A percentile compares a stretch with the other conserved stretches of the same genome.
Evolutionary conservation across 2,888 invertebrate genomes (phyloP).

Genomic region (Oligia strigilis): DNA sequence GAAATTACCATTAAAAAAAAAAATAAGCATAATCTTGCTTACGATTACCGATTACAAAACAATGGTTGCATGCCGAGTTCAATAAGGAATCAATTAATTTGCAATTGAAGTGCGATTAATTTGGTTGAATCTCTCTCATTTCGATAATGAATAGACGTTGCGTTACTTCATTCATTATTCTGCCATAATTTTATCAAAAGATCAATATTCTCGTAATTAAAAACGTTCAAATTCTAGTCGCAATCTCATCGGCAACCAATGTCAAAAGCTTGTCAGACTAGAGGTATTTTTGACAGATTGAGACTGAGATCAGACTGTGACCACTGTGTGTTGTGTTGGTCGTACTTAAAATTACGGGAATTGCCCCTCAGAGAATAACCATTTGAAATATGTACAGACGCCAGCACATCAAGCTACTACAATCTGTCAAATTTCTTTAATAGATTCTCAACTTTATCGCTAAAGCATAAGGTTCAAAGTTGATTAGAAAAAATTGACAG

Average conservation of each 20-base stretch:
- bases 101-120: slow-evolving; percentile 16
- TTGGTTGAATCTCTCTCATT: slow-evolving; percentile 22
- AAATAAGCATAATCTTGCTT: slow-evolving; percentile 19
- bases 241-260: neutral
- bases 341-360: too few species aligned
- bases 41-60: slow-evolving; percentile 19
- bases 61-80: slow-evolving; percentile 23
- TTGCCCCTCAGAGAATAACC: neutral
- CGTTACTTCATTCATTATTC: neutral
- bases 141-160: neutral
- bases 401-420: too few species aligned
- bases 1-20: neutral
- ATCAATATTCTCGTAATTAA: neutral
- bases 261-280: neutral
- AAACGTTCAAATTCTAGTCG: neutral
- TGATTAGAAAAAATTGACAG: too few species aligned
- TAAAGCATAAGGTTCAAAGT: too few species aligned
- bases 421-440: too few species aligned
- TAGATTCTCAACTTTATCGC: too few species aligned
- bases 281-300: neutral
- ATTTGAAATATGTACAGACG: neutral
- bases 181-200: neutral
- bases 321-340: too few species aligned
- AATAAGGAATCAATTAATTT: slow-evolving; percentile 23
- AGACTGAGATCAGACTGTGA: neutral